Conservation (phyloP, 2,888 invertebrate species). For the Iselma pallidipennis region DNA sequence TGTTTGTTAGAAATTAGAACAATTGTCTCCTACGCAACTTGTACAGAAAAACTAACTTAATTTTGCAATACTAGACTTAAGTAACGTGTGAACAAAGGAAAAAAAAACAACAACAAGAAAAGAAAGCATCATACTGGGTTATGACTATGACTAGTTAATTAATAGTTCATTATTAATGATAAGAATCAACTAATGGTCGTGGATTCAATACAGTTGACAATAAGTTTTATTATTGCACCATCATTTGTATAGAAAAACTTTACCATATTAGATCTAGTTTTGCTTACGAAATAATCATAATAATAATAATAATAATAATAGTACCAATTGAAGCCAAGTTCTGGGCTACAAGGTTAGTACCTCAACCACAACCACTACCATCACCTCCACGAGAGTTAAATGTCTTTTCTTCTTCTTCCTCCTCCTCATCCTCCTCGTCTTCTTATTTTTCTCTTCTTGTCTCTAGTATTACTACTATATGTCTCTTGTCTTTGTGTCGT, state of each 20-base stretch:
- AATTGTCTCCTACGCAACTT: neutral
- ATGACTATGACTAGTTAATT: no score
- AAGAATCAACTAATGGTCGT: no score
- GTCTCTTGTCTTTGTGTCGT: neutral
- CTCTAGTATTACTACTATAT: neutral
- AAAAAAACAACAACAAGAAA: no score
- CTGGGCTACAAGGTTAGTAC: slow-evolving; percentile 28
- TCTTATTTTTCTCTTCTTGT: neutral
- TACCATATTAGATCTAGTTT: neutral
- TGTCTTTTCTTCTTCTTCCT: neutral
- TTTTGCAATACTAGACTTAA: neutral
- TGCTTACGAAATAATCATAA: neutral
- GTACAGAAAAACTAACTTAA: neutral
- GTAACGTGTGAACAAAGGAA: neutral
- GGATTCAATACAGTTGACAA: no score
- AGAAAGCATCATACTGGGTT: no score
- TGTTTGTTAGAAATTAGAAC: neutral
- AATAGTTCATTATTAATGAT: no score
- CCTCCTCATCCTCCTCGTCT: neutral
- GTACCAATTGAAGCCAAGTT: slow-evolving; percentile 12
- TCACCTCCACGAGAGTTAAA: neutral
- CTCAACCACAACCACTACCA: slow-evolving; percentile 11
- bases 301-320: neutral
- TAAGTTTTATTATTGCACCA: no score
- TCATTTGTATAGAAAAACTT: no score